Percentiles rank a stretch among this genome's conserved stretches.
phyloP scores from a whole-genome alignment of 2,113 vertebrate genomes.

The Empidonax traillii region DNA sequence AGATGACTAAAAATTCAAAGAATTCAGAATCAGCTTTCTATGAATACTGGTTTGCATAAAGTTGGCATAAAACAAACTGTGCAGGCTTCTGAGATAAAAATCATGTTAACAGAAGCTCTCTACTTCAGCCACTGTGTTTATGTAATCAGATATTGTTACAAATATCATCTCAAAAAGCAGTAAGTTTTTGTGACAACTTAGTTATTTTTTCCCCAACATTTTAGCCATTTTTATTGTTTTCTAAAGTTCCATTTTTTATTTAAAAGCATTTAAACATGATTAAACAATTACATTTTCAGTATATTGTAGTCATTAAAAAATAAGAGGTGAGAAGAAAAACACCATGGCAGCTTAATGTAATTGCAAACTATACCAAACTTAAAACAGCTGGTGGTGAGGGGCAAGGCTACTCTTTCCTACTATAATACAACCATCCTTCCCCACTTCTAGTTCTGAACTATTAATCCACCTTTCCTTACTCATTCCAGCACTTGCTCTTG shows the following conservation, averaged over 20 bases:
- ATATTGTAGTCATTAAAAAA: not conserved
- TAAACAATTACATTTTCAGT: not conserved
- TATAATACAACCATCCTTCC: not conserved
- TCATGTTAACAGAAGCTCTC: not conserved
- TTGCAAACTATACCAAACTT: not conserved
- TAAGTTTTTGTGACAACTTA: not conserved
- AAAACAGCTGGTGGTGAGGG: not conserved
- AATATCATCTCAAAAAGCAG: not conserved
- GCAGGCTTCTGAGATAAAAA: not conserved
- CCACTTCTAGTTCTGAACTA: not conserved
- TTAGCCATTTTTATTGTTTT: not conserved
- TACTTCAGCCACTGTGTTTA: conserved; percentile 2
- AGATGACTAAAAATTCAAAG: not conserved
- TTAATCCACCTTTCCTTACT: not conserved
- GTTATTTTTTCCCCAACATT: not conserved
- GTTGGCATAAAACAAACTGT: not conserved
- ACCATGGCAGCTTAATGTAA: not conserved
- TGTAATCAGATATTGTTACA: not conserved
- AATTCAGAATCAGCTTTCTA: conserved; percentile 31
- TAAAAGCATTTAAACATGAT: not conserved
- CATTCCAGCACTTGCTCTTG: not conserved
- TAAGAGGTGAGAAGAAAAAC: not conserved
- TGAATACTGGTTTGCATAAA: not conserved
- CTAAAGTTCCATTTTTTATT: not conserved
- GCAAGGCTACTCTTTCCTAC: not conserved